Conservation (phyloP, 2,888 invertebrate species). For the Lypha dubia region DNA sequence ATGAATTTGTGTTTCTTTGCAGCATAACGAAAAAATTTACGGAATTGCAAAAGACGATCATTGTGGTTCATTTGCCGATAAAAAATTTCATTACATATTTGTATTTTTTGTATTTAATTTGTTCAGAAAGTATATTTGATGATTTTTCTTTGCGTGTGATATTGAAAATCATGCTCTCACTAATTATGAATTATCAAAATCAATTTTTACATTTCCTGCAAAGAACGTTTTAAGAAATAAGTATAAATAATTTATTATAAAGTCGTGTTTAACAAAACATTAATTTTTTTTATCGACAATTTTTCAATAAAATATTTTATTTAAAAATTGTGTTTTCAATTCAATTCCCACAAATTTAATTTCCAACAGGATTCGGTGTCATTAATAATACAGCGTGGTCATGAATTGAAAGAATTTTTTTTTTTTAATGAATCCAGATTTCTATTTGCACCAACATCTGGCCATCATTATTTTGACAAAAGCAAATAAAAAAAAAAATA, state of each 20-base stretch:
- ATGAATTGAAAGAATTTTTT: conserved; percentile 36
- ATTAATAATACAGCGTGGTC: conserved; percentile 44
- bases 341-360: neutral
- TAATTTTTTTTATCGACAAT: conserved; percentile 30
- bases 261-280: conserved; percentile 22
- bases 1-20: too few relatives aligned
- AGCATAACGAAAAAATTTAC: too few relatives aligned
- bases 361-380: conserved; percentile 18
- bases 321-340: conserved; percentile 16
- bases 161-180: too few relatives aligned
- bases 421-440: neutral
- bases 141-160: too few relatives aligned
- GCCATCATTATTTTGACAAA: conserved; percentile 47
- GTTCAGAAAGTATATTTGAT: too few relatives aligned
- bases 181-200: too few relatives aligned
- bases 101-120: too few relatives aligned
- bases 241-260: neutral
- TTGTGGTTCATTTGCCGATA: too few relatives aligned
- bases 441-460: conserved; percentile 14
- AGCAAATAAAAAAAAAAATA: conserved; percentile 62
- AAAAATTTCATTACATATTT: too few relatives aligned
- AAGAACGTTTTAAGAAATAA: too few relatives aligned
- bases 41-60: too few relatives aligned
- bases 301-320: conserved; percentile 12
- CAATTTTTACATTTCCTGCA: too few relatives aligned